Percentiles rank a stretch among this genome's conserved stretches.
Evolutionary conservation across 2,113 vertebrate genomes (phyloP).

Genomic region (Paradisaea rubra): DNA sequence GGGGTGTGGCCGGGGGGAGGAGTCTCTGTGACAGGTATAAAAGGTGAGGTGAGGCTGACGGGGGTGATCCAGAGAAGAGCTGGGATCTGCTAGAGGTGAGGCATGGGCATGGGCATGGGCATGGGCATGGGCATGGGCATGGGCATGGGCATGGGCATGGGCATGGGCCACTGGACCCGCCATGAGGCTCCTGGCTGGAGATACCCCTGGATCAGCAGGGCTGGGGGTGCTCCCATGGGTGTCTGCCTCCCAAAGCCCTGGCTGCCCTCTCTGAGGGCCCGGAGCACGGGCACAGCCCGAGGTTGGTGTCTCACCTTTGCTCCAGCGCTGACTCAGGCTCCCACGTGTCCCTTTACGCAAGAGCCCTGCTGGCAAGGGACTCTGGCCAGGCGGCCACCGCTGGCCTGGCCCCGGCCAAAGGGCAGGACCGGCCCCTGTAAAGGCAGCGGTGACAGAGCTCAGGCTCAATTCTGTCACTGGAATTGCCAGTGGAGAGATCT

Average conservation of each 20-base stretch:
- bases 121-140: background rate
- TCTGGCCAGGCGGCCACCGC: background rate
- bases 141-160: background rate
- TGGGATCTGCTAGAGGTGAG: background rate
- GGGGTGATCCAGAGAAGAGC: fast-evolving
- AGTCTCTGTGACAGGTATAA: background rate
- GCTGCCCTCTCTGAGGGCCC: fast-evolving
- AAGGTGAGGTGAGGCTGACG: fast-evolving
- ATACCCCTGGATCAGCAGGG: fast-evolving
- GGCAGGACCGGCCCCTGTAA: background rate
- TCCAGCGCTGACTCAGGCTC: background rate
- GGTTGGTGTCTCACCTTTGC: background rate
- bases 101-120: too few relatives aligned
- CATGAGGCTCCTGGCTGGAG: background rate
- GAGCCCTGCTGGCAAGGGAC: background rate
- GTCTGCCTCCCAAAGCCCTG: fast-evolving
- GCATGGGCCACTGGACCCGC: fast-evolving
- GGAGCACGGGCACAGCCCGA: fast-evolving
- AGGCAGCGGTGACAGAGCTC: background rate
- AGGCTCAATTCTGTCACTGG: background rate
- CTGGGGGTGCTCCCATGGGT: fast-evolving
- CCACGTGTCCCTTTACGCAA: background rate
- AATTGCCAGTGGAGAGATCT: background rate
- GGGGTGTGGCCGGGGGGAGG: background rate
- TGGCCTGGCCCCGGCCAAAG: background rate